phyloP scores from a whole-genome alignment of 2,113 vertebrate genomes.

The Coreoperca whiteheadi region DNA sequence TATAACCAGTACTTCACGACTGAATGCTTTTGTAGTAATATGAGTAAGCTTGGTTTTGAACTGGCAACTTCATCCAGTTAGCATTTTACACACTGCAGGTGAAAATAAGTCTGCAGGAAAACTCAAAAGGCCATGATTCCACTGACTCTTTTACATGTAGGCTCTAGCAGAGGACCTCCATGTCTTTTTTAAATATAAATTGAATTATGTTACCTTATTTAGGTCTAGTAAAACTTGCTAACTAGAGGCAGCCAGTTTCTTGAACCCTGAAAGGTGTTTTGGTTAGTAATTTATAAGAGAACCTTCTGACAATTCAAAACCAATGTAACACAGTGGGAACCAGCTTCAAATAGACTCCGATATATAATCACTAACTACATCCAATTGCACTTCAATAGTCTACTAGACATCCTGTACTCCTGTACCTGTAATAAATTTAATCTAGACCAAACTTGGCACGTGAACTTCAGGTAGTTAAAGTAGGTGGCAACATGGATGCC shows the following conservation, averaged over 20 bases:
- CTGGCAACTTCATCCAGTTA: not conserved
- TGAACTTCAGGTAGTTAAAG: slow-evolving; percentile 71
- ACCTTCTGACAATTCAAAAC: slow-evolving; percentile 31
- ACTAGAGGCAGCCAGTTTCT: slow-evolving; percentile 13
- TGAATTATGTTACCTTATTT: not conserved
- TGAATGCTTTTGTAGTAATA: not conserved
- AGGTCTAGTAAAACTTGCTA: slow-evolving; percentile 20
- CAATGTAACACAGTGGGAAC: slow-evolving; percentile 13
- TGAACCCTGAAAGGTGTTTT: slow-evolving; percentile 6
- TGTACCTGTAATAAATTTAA: too few relatives aligned
- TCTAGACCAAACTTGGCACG: slow-evolving; percentile 69
- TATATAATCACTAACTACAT: slow-evolving; percentile 25
- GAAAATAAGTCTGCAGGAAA: slow-evolving; percentile 26
- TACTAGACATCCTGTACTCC: slow-evolving; percentile 23
- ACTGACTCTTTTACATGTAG: not conserved
- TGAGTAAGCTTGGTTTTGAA: slow-evolving; percentile 25
- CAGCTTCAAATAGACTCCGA: slow-evolving; percentile 12
- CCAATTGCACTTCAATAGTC: slow-evolving; percentile 63
- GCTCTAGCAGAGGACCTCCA: not conserved
- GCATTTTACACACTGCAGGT: slow-evolving; percentile 10
- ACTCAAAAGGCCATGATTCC: slow-evolving; percentile 8
- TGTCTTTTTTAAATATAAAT: slow-evolving; percentile 1
- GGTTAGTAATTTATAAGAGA: slow-evolving; percentile 11
- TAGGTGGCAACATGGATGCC: slow-evolving; percentile 53
- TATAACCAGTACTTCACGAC: not conserved